Evolutionary conservation across 2,888 invertebrate genomes (phyloP).

Genomic region (Hyposoter didymator): DNA sequence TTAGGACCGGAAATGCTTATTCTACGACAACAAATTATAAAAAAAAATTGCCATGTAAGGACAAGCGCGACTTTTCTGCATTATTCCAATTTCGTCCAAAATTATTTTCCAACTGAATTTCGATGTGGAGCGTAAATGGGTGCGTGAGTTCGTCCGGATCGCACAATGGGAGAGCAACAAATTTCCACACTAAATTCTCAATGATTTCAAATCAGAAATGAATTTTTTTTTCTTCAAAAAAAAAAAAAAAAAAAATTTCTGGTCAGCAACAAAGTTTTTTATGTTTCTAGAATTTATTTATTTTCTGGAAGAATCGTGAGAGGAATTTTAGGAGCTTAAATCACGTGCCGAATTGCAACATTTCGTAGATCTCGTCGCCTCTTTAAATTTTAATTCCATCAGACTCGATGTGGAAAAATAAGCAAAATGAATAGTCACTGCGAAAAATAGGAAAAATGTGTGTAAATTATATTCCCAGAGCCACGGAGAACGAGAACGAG

Average conservation of each 20-base stretch:
- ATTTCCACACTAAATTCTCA: constrained; percentile 1
- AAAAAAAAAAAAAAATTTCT: background rate
- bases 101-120: constrained; percentile 48
- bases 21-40: background rate
- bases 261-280: background rate
- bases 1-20: background rate
- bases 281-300: constrained; percentile 13
- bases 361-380: constrained; percentile 20
- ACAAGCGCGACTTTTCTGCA: background rate
- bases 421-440: constrained; percentile 11
- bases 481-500: background rate
- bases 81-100: constrained; percentile 19
- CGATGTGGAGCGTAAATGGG: constrained; percentile 48
- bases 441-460: background rate
- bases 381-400: constrained; percentile 44
- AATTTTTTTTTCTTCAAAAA: background rate
- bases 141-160: constrained; percentile 38
- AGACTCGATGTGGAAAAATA: constrained; percentile 32
- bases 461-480: constrained; percentile 38
- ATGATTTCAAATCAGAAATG: constrained; percentile 35
- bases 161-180: constrained; percentile 19
- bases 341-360: constrained; percentile 38
- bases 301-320: background rate
- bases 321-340: background rate
- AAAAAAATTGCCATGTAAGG: background rate